Evolutionary conservation across 2,113 vertebrate genomes (phyloP).

Genomic region (Ivindomyrus marchei): DNA sequence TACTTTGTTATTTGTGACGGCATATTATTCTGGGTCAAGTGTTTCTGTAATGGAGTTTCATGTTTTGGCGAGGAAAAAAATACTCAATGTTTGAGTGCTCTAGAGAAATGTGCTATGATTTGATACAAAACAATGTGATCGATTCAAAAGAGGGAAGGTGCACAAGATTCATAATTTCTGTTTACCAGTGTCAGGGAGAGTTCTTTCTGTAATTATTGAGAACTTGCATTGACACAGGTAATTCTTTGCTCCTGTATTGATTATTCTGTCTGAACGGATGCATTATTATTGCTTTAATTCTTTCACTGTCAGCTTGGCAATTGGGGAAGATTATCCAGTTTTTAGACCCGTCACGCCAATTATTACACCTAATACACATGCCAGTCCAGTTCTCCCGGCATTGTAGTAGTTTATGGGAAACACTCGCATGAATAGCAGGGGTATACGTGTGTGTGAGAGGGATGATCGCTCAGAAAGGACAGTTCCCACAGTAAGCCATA

Average conservation of each 20-base stretch:
- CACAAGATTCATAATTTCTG: not conserved
- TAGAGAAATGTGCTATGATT: not conserved
- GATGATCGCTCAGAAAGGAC: not conserved
- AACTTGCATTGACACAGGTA: not conserved
- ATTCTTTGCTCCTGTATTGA: not conserved
- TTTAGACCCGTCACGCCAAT: not conserved
- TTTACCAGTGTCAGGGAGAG: not conserved
- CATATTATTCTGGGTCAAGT: not conserved
- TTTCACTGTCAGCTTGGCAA: not conserved
- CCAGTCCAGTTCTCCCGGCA: not conserved
- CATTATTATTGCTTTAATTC: not conserved
- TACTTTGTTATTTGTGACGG: not conserved
- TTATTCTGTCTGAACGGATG: not conserved
- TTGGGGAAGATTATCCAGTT: not conserved
- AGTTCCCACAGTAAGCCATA: not conserved
- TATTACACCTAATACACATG: not conserved
- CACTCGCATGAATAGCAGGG: not conserved
- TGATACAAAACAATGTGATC: not conserved
- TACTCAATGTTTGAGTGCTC: not conserved
- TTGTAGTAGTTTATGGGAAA: conserved; percentile 8
- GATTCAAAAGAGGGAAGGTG: not conserved
- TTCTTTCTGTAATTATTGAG: not conserved
- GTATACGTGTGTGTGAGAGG: not conserved
- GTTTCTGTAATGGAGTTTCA: not conserved
- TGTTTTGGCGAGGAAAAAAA: not conserved